These are phyloP conservation scores for Phaethornis superciliosus DNA, from an alignment of 2,113 vertebrate species.

Conservation along the genomic window DNA sequence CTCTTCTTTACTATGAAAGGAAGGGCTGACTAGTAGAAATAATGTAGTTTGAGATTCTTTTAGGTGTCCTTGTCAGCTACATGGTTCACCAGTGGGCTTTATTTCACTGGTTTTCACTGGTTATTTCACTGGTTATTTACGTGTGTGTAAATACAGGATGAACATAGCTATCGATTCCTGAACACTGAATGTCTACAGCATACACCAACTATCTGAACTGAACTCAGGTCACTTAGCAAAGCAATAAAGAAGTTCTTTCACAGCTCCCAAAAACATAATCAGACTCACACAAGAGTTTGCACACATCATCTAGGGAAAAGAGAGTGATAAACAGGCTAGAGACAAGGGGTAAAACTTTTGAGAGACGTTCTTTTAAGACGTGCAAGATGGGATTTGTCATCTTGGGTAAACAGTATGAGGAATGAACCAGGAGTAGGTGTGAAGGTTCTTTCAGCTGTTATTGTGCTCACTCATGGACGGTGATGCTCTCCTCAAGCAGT, in stretches of 20 bases:
- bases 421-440: neutral
- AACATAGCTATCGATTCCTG: too few species aligned
- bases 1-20: neutral
- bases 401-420: neutral
- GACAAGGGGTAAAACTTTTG: accelerated
- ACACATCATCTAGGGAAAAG: neutral
- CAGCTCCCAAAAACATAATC: neutral
- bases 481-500: neutral
- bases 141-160: too few species aligned
- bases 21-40: neutral
- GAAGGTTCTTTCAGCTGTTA: neutral
- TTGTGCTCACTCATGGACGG: neutral
- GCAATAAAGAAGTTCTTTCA: neutral
- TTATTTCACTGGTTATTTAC: too few species aligned
- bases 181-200: neutral
- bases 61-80: neutral
- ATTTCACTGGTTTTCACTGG: neutral
- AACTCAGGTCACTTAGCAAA: neutral
- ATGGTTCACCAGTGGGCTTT: neutral
- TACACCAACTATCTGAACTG: neutral
- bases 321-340: neutral
- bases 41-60: neutral
- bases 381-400: neutral
- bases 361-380: neutral
- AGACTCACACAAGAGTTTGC: neutral